These are phyloP conservation scores for Drosophila mayaguana DNA, from an alignment of 2,888 invertebrate genomes.

Conservation along the genomic window DNA sequence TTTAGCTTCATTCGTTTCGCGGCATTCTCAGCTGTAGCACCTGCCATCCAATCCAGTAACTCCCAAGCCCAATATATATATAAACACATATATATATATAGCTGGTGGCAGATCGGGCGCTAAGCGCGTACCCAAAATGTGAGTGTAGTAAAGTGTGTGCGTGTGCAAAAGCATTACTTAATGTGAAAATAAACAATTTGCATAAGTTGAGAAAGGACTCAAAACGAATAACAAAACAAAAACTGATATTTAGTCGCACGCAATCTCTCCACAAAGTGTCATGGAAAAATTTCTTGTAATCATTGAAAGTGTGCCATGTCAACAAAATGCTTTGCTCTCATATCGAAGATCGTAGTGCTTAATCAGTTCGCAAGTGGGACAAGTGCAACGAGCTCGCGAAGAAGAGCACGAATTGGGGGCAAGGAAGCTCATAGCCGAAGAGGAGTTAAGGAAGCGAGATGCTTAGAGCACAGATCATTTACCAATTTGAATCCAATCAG, in stretches of 20 bases:
- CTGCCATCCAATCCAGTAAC: constrained; percentile 35
- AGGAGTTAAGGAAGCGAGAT: background rate
- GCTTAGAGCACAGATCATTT: background rate
- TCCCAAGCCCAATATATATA: constrained; percentile 6
- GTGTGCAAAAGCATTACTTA: constrained; percentile 1
- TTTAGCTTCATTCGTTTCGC: constrained; percentile 79
- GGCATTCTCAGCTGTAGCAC: constrained; percentile 73
- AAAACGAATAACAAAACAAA: background rate
- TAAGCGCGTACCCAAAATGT: constrained; percentile 36
- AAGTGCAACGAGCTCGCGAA: constrained; percentile 6
- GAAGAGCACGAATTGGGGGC: background rate
- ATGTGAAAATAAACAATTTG: background rate
- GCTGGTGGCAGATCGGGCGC: constrained; percentile 32
- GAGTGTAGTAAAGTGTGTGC: constrained; percentile 33
- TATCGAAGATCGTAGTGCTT: constrained; percentile 30
- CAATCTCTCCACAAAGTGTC: background rate
- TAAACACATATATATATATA: constrained; percentile 5
- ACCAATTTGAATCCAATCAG: constrained; percentile 1
- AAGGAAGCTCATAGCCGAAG: background rate
- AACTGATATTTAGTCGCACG: background rate
- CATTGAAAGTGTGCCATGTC: constrained; percentile 32
- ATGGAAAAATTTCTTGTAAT: constrained; percentile 53
- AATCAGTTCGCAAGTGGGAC: constrained; percentile 9
- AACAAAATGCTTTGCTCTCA: constrained; percentile 13
- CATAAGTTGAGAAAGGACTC: constrained; percentile 31